Evolutionary conservation across 2,113 vertebrate species (phyloP).

Genomic region (Microtus richardsoni): DNA sequence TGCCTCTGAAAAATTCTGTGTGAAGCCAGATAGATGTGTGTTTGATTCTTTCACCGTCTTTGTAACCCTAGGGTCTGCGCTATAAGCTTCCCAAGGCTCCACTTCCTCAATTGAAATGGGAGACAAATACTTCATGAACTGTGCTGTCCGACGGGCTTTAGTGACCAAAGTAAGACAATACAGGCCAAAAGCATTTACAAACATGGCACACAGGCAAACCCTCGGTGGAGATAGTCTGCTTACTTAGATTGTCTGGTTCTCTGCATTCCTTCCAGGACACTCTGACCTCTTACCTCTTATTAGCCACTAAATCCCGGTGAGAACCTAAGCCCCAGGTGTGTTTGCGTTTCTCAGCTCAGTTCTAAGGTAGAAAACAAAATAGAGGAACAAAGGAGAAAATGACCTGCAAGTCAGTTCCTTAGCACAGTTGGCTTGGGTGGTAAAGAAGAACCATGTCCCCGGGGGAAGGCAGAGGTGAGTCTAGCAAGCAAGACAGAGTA

Average conservation of each 20-base stretch:
- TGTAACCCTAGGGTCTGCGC: not conserved
- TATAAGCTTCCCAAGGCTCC: not conserved
- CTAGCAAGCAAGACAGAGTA: not conserved
- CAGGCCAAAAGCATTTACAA: not conserved
- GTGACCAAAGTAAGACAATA: not conserved
- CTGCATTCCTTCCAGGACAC: not conserved
- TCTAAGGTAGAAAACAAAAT: not conserved
- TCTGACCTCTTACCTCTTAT: not conserved
- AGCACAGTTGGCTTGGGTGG: not conserved
- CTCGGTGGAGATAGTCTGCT: not conserved
- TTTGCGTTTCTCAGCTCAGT: not conserved
- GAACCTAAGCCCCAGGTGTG: not conserved
- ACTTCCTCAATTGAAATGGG: not conserved
- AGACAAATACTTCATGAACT: not conserved
- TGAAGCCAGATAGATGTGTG: not conserved
- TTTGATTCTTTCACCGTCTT: not conserved
- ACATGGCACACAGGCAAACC: not conserved
- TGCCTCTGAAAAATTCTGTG: not conserved
- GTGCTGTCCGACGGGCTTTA: not conserved
- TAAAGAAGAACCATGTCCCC: not conserved
- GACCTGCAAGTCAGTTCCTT: conserved; percentile 23
- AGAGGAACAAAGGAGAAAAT: not conserved
- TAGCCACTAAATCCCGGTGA: not conserved
- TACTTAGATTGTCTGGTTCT: not conserved
- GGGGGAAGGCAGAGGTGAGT: not conserved